These are phyloP conservation scores for Glomeris marginata DNA, from an alignment of 2,888 invertebrate species.

Conservation along the genomic window DNA sequence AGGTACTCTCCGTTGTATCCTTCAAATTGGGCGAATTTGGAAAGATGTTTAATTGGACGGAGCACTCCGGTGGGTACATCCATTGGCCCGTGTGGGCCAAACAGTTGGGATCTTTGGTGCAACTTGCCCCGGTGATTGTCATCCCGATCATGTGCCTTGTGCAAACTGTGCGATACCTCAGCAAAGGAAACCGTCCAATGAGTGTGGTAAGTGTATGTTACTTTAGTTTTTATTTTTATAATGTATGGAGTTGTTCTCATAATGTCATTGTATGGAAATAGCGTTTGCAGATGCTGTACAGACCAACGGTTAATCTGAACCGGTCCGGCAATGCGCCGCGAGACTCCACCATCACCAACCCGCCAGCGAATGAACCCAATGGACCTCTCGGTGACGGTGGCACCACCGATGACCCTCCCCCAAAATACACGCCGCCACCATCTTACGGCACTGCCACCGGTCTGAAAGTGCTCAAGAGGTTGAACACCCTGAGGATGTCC, in stretches of 20 bases:
- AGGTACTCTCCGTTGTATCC: conserved; percentile 50
- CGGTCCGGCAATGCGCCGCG: neutral
- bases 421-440: conserved; percentile 85
- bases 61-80: conserved; percentile 10
- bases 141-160: conserved; percentile 40
- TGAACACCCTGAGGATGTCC: conserved; percentile 14
- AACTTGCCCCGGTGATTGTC: conserved; percentile 56
- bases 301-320: conserved; percentile 39
- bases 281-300: conserved; percentile 69
- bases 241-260: too few species aligned
- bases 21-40: conserved; percentile 52
- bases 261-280: conserved; percentile 26
- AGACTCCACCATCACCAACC: neutral
- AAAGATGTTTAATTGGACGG: conserved; percentile 47
- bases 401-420: conserved; percentile 51
- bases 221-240: too few species aligned
- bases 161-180: conserved; percentile 59
- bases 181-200: conserved; percentile 21
- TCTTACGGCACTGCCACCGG: conserved; percentile 85
- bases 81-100: conserved; percentile 70
- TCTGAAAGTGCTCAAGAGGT: conserved; percentile 18
- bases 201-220: too few species aligned
- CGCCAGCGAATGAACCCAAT: too few species aligned
- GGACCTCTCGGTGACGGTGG: neutral
- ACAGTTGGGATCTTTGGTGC: conserved; percentile 58